Conservation (phyloP, 2,797 vertebrate genomes). For the Pterois miles region DNA sequence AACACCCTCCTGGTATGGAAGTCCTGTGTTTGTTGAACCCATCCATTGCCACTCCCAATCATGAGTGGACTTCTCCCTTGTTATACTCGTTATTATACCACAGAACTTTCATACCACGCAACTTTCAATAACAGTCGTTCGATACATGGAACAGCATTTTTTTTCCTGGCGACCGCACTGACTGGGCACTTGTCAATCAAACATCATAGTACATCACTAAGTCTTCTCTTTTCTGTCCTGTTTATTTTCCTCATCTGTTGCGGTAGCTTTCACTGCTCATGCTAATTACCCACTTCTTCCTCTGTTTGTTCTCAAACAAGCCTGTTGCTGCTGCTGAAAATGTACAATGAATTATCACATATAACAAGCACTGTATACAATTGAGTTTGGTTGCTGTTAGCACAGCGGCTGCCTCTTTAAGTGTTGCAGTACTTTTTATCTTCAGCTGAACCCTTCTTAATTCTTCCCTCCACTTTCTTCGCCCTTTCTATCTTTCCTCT, state of each 20-base stretch:
- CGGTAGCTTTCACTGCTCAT: background rate
- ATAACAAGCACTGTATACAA: background rate
- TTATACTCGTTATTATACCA: background rate
- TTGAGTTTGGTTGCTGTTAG: constrained; percentile 12
- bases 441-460: background rate
- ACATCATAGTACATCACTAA: constrained; percentile 18
- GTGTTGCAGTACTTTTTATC: constrained; percentile 12
- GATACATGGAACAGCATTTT: too few relatives aligned
- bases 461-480: background rate
- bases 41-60: background rate
- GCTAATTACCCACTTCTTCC: constrained; percentile 22
- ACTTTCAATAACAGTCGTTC: background rate
- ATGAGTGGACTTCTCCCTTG: background rate
- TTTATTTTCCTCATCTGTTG: constrained; percentile 11
- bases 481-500: constrained; percentile 13
- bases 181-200: constrained; percentile 26
- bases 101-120: background rate
- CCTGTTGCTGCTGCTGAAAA: constrained; percentile 17
- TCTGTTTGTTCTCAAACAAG: constrained; percentile 30
- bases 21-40: too few relatives aligned
- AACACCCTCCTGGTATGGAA: too few relatives aligned
- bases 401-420: constrained; percentile 19
- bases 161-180: too few relatives aligned
- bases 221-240: background rate
- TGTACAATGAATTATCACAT: constrained; percentile 19